These are phyloP conservation scores for Cebuella pygmaea DNA, from an alignment of 2,797 vertebrate genomes.

Conservation along the genomic window DNA sequence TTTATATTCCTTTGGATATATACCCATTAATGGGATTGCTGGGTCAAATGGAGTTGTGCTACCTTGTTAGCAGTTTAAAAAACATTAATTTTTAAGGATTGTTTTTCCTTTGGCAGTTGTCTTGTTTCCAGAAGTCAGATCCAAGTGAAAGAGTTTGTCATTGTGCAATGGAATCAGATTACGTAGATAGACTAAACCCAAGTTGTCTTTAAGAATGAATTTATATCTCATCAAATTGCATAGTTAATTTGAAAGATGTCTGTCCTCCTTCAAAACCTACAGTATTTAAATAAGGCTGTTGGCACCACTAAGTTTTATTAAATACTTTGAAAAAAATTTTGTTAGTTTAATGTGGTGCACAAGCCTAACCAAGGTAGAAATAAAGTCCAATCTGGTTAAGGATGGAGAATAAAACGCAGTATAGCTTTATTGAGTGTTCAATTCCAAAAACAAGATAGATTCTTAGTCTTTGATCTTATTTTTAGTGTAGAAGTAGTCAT, in stretches of 20 bases:
- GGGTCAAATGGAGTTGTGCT: background rate
- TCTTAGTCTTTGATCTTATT: slow-evolving; percentile 19
- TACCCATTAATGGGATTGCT: background rate
- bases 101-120: background rate
- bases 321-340: background rate
- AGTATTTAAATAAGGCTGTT: background rate
- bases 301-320: background rate
- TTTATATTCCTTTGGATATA: background rate
- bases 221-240: background rate
- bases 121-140: background rate
- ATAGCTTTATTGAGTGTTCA: slow-evolving; percentile 1
- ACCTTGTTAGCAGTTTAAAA: background rate
- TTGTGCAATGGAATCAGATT: background rate
- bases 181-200: background rate
- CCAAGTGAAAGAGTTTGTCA: background rate
- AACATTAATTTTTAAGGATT: background rate
- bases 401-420: background rate
- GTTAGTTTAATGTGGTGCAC: background rate
- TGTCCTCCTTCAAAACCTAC: background rate
- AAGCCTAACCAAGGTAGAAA: slow-evolving; percentile 28
- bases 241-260: background rate
- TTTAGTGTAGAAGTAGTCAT: background rate
- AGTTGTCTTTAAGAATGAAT: background rate
- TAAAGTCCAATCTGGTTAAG: background rate
- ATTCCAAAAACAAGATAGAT: slow-evolving; percentile 2